phyloP scores from a whole-genome alignment of 2,113 vertebrate genomes.

The Pheucticus melanocephalus region DNA sequence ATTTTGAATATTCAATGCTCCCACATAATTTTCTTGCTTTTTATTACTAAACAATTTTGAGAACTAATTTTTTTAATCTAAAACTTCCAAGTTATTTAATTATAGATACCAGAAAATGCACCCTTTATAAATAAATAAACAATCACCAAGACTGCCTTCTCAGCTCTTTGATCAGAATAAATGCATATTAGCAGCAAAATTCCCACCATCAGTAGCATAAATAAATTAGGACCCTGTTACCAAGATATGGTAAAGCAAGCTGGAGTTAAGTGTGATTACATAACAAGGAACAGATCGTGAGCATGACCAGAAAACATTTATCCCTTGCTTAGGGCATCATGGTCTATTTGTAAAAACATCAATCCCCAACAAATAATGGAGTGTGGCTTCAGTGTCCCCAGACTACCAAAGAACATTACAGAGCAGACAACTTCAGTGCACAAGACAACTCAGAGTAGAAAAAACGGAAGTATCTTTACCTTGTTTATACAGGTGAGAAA shows the following conservation, averaged over 20 bases:
- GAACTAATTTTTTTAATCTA: background rate
- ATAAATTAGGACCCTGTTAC: background rate
- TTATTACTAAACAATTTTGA: background rate
- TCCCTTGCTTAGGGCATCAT: background rate
- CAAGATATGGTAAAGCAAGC: background rate
- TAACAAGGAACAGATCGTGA: background rate
- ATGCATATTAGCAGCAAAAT: background rate
- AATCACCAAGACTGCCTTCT: rapidly evolving
- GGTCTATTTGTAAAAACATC: rapidly evolving
- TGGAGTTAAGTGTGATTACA: background rate
- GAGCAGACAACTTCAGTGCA: background rate
- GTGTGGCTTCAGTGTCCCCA: background rate
- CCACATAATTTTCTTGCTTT: background rate
- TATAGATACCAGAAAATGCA: background rate
- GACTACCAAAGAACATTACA: background rate
- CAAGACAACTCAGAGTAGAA: background rate
- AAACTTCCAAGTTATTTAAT: background rate
- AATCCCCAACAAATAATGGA: background rate
- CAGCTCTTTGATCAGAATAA: background rate
- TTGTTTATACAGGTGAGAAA: background rate
- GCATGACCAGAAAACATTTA: background rate
- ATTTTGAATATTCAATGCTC: background rate
- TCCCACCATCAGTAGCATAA: background rate
- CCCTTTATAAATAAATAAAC: background rate
- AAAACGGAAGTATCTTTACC: background rate